These are phyloP conservation scores for Enteromius radiatus DNA, from an alignment of 2,797 vertebrate species.

Conservation along the genomic window DNA sequence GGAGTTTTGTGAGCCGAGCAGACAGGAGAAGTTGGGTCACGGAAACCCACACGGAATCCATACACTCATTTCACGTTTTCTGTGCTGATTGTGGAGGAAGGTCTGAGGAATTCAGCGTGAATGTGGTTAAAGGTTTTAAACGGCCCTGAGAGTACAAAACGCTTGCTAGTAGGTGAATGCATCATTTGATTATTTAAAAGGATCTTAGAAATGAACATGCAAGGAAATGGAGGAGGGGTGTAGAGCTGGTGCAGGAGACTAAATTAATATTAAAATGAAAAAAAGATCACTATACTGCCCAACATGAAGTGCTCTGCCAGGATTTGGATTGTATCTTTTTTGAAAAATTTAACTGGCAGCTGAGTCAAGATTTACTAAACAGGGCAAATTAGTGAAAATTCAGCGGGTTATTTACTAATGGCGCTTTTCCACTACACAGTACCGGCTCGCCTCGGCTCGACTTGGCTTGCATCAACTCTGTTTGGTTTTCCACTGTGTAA, in stretches of 20 bases:
- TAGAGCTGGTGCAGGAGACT: background rate
- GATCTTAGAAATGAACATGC: background rate
- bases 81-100: background rate
- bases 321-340: background rate
- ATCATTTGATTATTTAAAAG: background rate
- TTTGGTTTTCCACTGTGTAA: too few relatives aligned
- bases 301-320: too few relatives aligned
- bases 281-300: background rate
- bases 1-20: background rate
- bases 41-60: background rate
- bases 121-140: slow-evolving; percentile 2
- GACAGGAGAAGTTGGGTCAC: slow-evolving; percentile 11
- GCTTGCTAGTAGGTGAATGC: background rate
- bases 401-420: background rate
- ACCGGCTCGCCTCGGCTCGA: too few relatives aligned
- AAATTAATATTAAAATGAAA: too few relatives aligned
- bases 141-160: background rate
- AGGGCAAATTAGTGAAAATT: background rate
- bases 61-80: background rate
- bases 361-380: background rate
- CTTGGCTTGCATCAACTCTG: too few relatives aligned
- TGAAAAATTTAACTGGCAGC: background rate
- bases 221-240: background rate
- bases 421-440: too few relatives aligned
- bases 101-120: slow-evolving; percentile 8